phyloP scores from a whole-genome alignment of 2,888 invertebrate species.

The Cantharis rustica region DNA sequence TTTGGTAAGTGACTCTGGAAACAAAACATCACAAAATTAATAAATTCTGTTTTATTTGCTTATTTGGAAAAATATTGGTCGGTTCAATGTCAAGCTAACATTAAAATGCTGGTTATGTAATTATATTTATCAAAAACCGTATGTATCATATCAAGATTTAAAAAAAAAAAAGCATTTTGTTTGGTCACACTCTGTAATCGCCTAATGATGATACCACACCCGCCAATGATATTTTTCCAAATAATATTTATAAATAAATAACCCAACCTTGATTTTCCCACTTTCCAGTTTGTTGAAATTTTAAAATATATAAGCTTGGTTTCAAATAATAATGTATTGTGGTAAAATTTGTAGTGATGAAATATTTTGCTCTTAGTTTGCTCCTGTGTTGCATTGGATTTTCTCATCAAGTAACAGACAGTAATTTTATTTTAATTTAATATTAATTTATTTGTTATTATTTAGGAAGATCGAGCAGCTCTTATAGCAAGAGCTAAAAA shows the following conservation, averaged over 20 bases:
- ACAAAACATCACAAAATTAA: slow-evolving; percentile 6
- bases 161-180: neutral
- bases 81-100: neutral
- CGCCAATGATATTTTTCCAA: neutral
- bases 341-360: neutral
- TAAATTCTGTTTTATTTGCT: neutral
- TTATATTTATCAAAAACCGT: neutral
- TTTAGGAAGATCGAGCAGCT: neutral
- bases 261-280: neutral
- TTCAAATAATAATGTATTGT: neutral
- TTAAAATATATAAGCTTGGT: neutral
- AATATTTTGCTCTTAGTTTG: neutral
- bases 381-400: neutral
- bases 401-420: neutral
- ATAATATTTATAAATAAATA: neutral
- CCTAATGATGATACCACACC: neutral
- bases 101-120: neutral
- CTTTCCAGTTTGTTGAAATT: neutral
- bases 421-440: neutral
- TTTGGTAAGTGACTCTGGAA: slow-evolving; percentile 92
- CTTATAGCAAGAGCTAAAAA: neutral
- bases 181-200: neutral
- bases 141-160: neutral
- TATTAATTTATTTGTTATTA: neutral
- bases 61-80: neutral